Percentiles rank a stretch among this genome's conserved stretches.
Evolutionary conservation across 2,113 vertebrate species (phyloP).

Genomic region (Cichladusa arquata): DNA sequence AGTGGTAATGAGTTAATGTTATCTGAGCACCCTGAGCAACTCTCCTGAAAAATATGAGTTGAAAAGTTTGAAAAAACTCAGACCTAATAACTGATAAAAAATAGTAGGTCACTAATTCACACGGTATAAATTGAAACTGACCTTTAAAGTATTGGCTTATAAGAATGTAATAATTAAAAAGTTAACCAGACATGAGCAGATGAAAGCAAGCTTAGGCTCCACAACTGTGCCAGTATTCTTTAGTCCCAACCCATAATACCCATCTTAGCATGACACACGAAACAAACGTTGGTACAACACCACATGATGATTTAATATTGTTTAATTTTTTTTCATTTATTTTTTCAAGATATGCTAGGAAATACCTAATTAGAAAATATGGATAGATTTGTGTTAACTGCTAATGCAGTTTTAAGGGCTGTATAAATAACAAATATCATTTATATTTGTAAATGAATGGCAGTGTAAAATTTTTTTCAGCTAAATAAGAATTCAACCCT

Average conservation of each 20-base stretch:
- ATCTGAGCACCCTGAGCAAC: background rate
- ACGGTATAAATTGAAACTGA: background rate
- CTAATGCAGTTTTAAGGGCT: background rate
- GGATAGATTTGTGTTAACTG: background rate
- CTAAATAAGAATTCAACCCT: background rate
- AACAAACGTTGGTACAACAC: background rate
- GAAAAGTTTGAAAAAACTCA: background rate
- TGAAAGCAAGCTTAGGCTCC: background rate
- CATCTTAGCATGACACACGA: background rate
- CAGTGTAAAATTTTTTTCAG: background rate
- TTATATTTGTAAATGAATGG: background rate
- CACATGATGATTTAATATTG: background rate
- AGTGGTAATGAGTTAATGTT: background rate
- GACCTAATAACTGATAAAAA: background rate
- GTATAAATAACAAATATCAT: background rate
- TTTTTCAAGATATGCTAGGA: background rate
- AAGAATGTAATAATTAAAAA: background rate
- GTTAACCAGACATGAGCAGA: background rate
- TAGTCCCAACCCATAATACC: background rate
- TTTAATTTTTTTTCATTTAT: background rate
- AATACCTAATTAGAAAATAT: background rate
- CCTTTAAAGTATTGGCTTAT: background rate
- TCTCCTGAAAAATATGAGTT: background rate
- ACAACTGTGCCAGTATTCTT: background rate
- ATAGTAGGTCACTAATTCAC: background rate